These are phyloP conservation scores for Neomicropteryx cornuta DNA, from an alignment of 1,140 invertebrate species.

Conservation along the genomic window DNA sequence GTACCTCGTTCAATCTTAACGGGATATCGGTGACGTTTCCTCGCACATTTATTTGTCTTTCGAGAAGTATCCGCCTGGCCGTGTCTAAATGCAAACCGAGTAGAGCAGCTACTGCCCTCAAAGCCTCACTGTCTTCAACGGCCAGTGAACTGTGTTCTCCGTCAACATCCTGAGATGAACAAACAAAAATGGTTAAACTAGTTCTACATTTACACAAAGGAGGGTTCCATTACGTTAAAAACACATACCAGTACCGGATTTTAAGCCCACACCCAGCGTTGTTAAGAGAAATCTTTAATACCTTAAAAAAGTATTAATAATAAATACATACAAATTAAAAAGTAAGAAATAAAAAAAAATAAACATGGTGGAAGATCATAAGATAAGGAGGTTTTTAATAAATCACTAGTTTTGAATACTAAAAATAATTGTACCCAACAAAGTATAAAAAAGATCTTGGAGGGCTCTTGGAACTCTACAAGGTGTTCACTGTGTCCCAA, in stretches of 20 bases:
- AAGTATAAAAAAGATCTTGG: no score
- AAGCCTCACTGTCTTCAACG: conserved; percentile 58
- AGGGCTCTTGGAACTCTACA: no score
- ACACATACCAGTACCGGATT: background rate
- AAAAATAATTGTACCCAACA: no score
- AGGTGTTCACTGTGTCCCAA: no score
- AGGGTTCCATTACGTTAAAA: no score
- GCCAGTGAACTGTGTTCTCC: conserved; percentile 77
- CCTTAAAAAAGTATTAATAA: no score
- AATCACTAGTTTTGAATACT: no score
- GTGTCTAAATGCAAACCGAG: conserved; percentile 68
- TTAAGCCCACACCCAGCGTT: background rate
- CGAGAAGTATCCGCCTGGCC: conserved; percentile 68
- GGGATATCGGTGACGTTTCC: conserved; percentile 95
- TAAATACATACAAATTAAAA: no score
- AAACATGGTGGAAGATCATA: no score
- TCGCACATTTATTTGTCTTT: conserved; percentile 86
- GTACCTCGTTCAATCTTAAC: conserved; percentile 77
- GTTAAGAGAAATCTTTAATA: no score
- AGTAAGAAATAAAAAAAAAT: no score
- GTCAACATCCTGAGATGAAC: conserved; percentile 60
- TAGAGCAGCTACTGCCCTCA: conserved; percentile 66
- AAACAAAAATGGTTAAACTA: conserved; percentile 8
- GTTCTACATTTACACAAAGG: background rate
- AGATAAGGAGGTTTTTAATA: no score